Base-by-base conservation (phyloP, 1,140 invertebrate species). In the Anoplophora glabripennis region DNA sequence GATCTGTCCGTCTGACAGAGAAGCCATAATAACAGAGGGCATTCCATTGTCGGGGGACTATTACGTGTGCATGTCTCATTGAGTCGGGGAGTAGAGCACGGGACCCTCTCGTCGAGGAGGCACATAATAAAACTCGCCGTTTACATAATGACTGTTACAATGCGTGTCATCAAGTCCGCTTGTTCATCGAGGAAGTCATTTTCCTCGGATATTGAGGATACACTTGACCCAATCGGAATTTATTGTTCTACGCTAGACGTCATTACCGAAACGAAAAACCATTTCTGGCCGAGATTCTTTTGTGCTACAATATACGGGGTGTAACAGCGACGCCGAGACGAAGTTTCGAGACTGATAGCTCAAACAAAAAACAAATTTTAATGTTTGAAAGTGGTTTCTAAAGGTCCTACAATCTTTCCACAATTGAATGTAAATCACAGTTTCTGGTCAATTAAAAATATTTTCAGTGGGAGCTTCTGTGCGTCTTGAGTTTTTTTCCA, bases 101-200 rank as follows among this genome's bases (percentile, higher is more conserved):
- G 18, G 28, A 34, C n/a, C 52, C 40, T 54, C 28, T 28, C 37
- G n/a, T 44, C 36, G 52, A 54, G 52, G 52, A 54, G 51, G 53
- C 56, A 40, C 48, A 70, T 71, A 71, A 69, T 69, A 70, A 71
- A 65, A 65, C 59, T 61, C 59, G 55, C 58, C 70, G 66, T 69
- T 71, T 71, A 71, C 68, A 70, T 71, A 71, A 71, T 71, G 70
- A 71, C 70, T 59, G 67, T 65, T 59, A 72, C 70, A 72, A 72
- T 72, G 66, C 64, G 66, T 72, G 70, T 70, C 70, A 72, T 72
- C 70, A 72, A 60, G 55, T 59, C 53, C 63, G 63, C 70, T 72
- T 72, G 70, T 72, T 72, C 70, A 63, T 63, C 59, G 57, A 68
- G 70, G 70, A 70, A 72, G 70, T 72, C 70, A 67, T 71, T 71